Percentiles rank a stretch among this genome's conserved stretches.
Evolutionary conservation across 1,140 invertebrate genomes (phyloP).

Genomic region (Oscheius sp.): DNA sequence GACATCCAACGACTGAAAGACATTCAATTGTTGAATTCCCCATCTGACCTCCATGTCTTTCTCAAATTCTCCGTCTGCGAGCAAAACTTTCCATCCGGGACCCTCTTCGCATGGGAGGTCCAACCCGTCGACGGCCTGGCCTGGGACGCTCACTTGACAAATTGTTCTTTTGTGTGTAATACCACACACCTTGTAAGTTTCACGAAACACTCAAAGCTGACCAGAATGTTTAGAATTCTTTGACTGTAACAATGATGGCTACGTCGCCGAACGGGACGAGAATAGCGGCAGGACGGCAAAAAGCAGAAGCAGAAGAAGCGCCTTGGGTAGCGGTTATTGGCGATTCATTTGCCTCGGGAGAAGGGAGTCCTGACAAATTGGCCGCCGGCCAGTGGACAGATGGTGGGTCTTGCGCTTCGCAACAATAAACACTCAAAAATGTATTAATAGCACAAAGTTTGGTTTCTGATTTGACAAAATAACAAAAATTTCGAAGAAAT

Average conservation of each 20-base stretch:
- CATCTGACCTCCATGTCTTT: not conserved
- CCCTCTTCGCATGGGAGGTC: not conserved
- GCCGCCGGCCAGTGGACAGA: conserved; percentile 2
- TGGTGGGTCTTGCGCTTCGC: not conserved
- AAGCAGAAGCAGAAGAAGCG: not conserved
- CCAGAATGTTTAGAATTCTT: not conserved
- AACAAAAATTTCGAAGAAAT: too few relatives aligned
- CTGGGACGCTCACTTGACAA: not conserved
- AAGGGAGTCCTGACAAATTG: conserved; percentile 20
- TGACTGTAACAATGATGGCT: not conserved
- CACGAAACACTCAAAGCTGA: not conserved
- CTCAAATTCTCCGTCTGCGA: not conserved
- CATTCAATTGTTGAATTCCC: not conserved
- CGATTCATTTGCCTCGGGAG: conserved; percentile 26
- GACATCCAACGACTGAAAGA: not conserved
- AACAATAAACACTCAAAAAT: not conserved
- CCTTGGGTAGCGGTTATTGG: conserved; percentile 23
- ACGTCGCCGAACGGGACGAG: not conserved
- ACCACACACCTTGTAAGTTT: not conserved
- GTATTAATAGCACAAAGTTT: not conserved
- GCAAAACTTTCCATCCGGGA: not conserved
- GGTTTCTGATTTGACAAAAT: too few relatives aligned
- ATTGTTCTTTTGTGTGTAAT: not conserved
- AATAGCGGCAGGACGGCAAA: not conserved
- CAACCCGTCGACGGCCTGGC: not conserved